Conservation (phyloP, 2,888 invertebrate species). For the Xanthorhoe designata region DNA sequence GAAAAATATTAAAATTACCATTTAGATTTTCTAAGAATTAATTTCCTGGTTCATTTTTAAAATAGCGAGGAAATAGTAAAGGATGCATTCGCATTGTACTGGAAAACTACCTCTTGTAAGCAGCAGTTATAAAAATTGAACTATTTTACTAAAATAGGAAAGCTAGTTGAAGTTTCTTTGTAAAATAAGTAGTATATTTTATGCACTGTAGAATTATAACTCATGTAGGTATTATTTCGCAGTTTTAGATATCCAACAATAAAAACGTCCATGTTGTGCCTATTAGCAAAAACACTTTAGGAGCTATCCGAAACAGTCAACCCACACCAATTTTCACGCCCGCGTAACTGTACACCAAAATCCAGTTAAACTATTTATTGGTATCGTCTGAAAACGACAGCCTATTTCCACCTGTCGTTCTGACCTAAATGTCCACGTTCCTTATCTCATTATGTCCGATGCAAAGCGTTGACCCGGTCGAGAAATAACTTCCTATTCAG, state of each 20-base stretch:
- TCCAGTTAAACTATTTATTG: conserved; percentile 8
- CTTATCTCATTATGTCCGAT: conserved; percentile 58
- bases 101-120: conserved; percentile 59
- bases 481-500: conserved; percentile 67
- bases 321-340: neutral
- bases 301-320: neutral
- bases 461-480: conserved; percentile 58
- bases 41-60: conserved; percentile 53
- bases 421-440: conserved; percentile 52
- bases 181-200: neutral
- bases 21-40: neutral
- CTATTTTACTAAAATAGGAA: conserved; percentile 19
- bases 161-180: neutral
- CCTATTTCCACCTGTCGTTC: conserved; percentile 40
- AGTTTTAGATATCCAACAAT: no score
- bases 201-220: no score
- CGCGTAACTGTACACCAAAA: neutral
- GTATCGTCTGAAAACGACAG: conserved; percentile 25
- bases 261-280: no score
- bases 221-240: no score
- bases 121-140: conserved; percentile 64
- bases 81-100: conserved; percentile 55
- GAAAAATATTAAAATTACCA: no score
- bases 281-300: neutral
- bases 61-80: conserved; percentile 41